Evolutionary conservation across 2,888 invertebrate genomes (phyloP).

Genomic region (Ophion obscuratus): DNA sequence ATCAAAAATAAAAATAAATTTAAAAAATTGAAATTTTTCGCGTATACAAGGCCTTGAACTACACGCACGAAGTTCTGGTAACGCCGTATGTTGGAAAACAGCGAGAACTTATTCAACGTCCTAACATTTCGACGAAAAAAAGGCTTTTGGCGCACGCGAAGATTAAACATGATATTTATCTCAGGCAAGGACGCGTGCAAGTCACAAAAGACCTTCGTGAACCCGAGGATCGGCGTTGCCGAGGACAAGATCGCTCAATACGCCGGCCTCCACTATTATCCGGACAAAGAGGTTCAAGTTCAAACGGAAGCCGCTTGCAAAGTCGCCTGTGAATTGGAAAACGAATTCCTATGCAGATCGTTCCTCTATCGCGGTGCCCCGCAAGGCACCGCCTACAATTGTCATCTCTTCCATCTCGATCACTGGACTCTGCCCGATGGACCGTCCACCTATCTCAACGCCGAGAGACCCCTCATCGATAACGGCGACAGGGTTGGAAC

Average conservation of each 20-base stretch:
- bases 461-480: conserved; percentile 95
- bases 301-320: conserved; percentile 95
- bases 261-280: conserved; percentile 95
- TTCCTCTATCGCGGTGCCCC: conserved; percentile 90
- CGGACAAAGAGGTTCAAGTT: conserved; percentile 96
- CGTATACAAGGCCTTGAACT: too few relatives aligned
- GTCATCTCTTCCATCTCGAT: conserved; percentile 95
- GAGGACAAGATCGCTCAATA: conserved; percentile 97
- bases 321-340: conserved; percentile 95
- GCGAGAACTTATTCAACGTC: too few relatives aligned
- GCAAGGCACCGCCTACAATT: conserved; percentile 92
- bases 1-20: too few relatives aligned
- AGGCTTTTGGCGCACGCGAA: too few relatives aligned
- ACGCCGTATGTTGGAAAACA: too few relatives aligned
- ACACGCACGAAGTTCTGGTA: too few relatives aligned
- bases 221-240: conserved; percentile 94
- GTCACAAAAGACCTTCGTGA: conserved; percentile 91
- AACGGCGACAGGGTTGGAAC: conserved; percentile 95
- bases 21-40: too few relatives aligned
- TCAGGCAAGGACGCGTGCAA: conserved; percentile 93
- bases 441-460: conserved; percentile 95
- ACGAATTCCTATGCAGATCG: conserved; percentile 95
- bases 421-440: conserved; percentile 97
- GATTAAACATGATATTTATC: conserved; percentile 7
- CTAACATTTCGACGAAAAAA: too few relatives aligned